Conservation (phyloP, 2,888 invertebrate genomes). For the Eudasyphora cyanicolor region DNA sequence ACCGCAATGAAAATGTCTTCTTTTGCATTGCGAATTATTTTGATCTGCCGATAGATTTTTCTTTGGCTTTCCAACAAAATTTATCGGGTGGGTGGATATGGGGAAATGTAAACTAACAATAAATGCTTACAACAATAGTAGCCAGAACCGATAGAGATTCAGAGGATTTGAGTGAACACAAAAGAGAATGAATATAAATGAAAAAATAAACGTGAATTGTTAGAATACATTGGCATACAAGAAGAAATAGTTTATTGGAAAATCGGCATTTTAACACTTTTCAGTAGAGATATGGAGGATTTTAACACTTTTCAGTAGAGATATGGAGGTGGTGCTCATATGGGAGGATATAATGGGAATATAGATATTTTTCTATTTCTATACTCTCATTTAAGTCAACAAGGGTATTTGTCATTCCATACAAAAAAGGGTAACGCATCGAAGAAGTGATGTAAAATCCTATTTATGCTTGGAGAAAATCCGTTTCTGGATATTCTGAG, state of each 20-base stretch:
- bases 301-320: not conserved
- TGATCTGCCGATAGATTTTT: slow-evolving; percentile 74
- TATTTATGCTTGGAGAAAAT: no score
- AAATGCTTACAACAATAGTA: not conserved
- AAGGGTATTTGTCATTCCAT: not conserved
- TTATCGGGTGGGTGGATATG: slow-evolving; percentile 72
- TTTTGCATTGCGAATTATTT: slow-evolving; percentile 72
- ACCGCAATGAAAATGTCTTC: slow-evolving; percentile 66
- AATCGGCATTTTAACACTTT: not conserved
- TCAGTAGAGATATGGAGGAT: not conserved
- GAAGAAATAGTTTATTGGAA: not conserved
- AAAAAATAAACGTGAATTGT: slow-evolving; percentile 19
- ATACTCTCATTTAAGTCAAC: not conserved
- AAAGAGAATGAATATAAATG: no score
- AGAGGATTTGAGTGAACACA: not conserved
- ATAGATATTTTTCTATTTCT: no score
- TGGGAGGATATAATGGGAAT: no score
- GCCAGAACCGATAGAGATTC: not conserved
- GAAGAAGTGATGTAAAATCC: not conserved
- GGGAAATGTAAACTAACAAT: slow-evolving; percentile 42
- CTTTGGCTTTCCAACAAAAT: slow-evolving; percentile 65
- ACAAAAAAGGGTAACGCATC: not conserved
- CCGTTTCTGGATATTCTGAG: no score
- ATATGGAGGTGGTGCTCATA: not conserved
- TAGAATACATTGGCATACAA: not conserved